Evolutionary conservation across 2,888 invertebrate genomes (phyloP), one percentile per base, ranked within the genome.

Genomic region (Osmoderma eremita): DNA sequence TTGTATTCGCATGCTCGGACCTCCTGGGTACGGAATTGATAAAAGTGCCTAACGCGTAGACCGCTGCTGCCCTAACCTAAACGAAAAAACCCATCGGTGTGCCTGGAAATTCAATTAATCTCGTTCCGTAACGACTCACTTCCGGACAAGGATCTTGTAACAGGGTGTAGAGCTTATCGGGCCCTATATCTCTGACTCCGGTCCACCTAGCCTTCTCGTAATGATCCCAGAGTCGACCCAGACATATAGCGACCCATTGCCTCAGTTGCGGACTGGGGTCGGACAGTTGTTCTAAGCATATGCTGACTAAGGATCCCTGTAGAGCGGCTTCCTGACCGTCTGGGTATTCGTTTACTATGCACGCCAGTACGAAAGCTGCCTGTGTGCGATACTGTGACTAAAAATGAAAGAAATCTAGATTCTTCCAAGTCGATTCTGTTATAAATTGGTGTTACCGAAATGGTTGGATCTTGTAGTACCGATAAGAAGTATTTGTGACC

Each of bases 401-500:
- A 41, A 80, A 79, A 64, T 65, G 48, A 62, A 54, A 39, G 49
- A 63, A 13, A 50, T 13, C 24, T 54, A 64, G 13, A 36, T 63
- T n/a, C 13, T 1, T 30, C 1, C 10, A 10, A 1, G 30, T 30
- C 22, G 41, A 50, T 38, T 36, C 17, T 53, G 17, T 53, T 38
- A 87, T 1, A 30, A 4, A 30, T 30, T 24, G 3, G 10, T 30
- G 89, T 88, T 82, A 93, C 93, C 71, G 91, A 89, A 73, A 97
- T 91, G 0, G 90, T 84, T 12, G 89, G 87, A 79, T 99, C 98
- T 79, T 95, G 93, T 13, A 99, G 87, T 51, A 98, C 92, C 0
- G 92, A 88, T 48, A 99, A 84, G 82, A 99, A 99, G 82, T 98
- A 98, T 80, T 94, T 95, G 82, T 97, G 95, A 10, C 95, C 93